Base-by-base conservation (phyloP, 2,113 vertebrate species). In the Crotophaga sulcirostris region DNA sequence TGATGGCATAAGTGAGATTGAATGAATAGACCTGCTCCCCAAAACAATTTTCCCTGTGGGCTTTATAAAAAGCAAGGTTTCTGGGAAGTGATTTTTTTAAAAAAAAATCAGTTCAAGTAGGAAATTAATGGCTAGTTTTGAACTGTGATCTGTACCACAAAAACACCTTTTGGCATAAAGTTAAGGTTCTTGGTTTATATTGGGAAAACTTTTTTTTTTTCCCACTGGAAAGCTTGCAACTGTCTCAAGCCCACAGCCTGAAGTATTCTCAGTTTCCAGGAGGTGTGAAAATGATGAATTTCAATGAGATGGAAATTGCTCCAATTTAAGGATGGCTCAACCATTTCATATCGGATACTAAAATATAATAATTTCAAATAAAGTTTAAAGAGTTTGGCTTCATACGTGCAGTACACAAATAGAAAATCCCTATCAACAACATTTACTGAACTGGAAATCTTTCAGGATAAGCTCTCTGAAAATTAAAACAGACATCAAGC, bases 401-500 rank as follows among this genome's bases (percentile, higher is more conserved):
- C 28, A 34, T 59, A 69, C 4, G 2, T 68, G 38, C 36, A 74
- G 29, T 49, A 58, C 28, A 85, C 18, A 42, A 75, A 79, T 49
- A 93, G 70, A 89, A 95, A 49, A 79, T 73, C 42, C 38, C 66
- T 79, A 78, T 67, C 29, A 51, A 93, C 68, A 81, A 59, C 31
- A 58, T 79, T 83, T 87, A 58, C 62, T 11, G 20, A 93, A 82
- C 45, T 26, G 28, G 62, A 92, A 91, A 83, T 79, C 36, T 77
- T 96, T 69, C 87, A 87, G 84, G 63, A 75, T 62, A 84, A 93
- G 26, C 26, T 40, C 23, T 73, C 74, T 79, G 42, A 94, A 84
- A 93, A 85, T 91, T 91, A 93, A 94, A 87, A 60, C 17, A 84
- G 67, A 85, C 63, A 74, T 84, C 55, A 85, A 23, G 26, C 55